A percentile compares a stretch with the other conserved stretches of the same genome.
phyloP scores from a whole-genome alignment of 23 tunicate species.

The Corella eumyota region DNA sequence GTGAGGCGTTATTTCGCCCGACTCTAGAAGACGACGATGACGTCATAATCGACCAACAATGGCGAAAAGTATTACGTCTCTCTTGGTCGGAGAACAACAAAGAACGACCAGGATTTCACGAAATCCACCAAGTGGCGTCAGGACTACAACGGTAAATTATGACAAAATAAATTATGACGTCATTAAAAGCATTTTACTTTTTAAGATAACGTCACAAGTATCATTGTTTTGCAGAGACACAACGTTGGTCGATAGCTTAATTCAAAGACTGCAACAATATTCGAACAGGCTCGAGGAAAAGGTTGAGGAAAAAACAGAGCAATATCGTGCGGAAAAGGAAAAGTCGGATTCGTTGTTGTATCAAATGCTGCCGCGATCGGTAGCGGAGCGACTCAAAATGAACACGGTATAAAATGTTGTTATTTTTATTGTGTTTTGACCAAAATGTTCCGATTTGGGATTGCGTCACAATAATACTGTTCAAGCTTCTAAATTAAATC shows the following conservation, averaged over 20 bases:
- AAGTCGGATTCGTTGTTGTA: conserved; percentile 66
- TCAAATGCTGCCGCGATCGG: conserved; percentile 78
- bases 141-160: no score
- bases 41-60: conserved; percentile 33
- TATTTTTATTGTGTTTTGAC: neutral
- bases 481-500: no score
- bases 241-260: conserved; percentile 39
- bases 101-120: conserved; percentile 37
- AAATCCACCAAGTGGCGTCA: no score
- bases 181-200: no score
- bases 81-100: conserved; percentile 60
- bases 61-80: conserved; percentile 15
- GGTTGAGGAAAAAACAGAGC: conserved; percentile 55
- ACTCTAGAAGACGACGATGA: conserved; percentile 60
- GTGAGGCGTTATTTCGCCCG: conserved; percentile 55
- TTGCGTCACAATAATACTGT: no score
- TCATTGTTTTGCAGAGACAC: conserved; percentile 21
- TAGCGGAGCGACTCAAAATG: conserved; percentile 59
- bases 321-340: conserved; percentile 59
- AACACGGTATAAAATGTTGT: conserved; percentile 11
- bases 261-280: conserved; percentile 40
- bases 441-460: neutral
- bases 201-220: no score
- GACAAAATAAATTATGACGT: no score
- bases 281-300: conserved; percentile 46